phyloP scores from a whole-genome alignment of 2,888 invertebrate species.

The Phragmatobia fuliginosa region DNA sequence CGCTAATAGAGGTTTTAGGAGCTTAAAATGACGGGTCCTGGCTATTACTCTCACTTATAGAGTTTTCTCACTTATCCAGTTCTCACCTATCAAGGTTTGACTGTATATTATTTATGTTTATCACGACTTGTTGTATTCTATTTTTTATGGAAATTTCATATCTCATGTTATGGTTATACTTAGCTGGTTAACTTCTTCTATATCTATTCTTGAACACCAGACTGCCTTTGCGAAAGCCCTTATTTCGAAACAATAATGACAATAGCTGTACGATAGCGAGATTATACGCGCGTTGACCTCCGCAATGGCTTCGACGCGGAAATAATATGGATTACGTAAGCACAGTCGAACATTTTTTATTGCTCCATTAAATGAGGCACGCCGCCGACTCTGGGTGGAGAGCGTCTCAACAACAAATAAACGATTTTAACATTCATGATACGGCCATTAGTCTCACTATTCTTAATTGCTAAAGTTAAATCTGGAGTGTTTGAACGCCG shows the following conservation, averaged over 20 bases:
- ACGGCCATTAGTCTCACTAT: constrained; percentile 70
- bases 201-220: background rate
- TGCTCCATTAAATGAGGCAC: constrained; percentile 85
- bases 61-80: too few species aligned
- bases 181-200: background rate
- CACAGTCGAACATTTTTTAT: constrained; percentile 85
- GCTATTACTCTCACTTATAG: too few species aligned
- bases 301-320: constrained; percentile 78
- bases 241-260: constrained; percentile 49
- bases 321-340: constrained; percentile 85
- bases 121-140: background rate
- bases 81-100: too few species aligned
- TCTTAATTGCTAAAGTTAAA: constrained; percentile 71
- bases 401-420: constrained; percentile 75
- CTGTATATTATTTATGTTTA: too few species aligned
- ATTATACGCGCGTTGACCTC: constrained; percentile 78
- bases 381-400: constrained; percentile 78
- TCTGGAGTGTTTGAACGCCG: constrained; percentile 60
- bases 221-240: constrained; percentile 26
- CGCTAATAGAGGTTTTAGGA: too few species aligned
- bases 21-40: too few species aligned
- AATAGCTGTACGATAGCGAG: constrained; percentile 57
- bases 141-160: background rate
- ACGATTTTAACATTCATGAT: constrained; percentile 72
- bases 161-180: background rate